Evolutionary conservation across 2,797 vertebrate genomes (phyloP), one percentile per base, ranked within the genome.

Genomic region (Knipowitschia caucasica): DNA sequence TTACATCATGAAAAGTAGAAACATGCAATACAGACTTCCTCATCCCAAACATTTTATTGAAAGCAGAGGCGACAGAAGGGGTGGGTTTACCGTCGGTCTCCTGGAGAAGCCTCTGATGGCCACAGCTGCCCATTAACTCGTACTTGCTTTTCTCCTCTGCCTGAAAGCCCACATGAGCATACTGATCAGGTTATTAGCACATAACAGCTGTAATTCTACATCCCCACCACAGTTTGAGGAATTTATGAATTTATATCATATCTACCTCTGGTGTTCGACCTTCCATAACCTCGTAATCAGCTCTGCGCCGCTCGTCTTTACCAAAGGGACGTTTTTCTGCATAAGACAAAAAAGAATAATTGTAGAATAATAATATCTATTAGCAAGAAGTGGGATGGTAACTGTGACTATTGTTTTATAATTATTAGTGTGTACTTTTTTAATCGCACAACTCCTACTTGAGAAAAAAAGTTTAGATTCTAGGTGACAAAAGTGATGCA

Each of bases 261-360:
- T 67, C 64, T 75, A 91, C 91, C 90, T 91, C 89, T 0, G 62
- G n/a, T 18, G 60, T 40, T 39, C 77, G 81, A 44, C 69, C 70
- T 54, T 91, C 90, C 89, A 87, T 90, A 62, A 90, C 54, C 72
- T 85, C 88, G 54, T 88, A 88, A 47, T 86, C 85, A 14, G 62
- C 67, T 79, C 77, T 78, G 51, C 63, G 67, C 64, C 71, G 65
- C 36, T 90, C 89, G 36, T 75, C 83, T 68, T 73, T 84, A 51
- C 69, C 58, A 26, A 40, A 69, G 31, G 64, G 59, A 64, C 75
- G 84, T 74, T 89, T 89, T 59, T 90, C 91, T 91, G 76, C 29
- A 45, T 33, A 56, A 5, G 66, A 49, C 64, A 14, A 54, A 60
- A 66, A 59, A 72, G 8, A 56, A 7, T 10, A 23, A 27, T 17